Evolutionary conservation across 2,797 vertebrate genomes (phyloP).

Genomic region (Tamandua tetradactyla): DNA sequence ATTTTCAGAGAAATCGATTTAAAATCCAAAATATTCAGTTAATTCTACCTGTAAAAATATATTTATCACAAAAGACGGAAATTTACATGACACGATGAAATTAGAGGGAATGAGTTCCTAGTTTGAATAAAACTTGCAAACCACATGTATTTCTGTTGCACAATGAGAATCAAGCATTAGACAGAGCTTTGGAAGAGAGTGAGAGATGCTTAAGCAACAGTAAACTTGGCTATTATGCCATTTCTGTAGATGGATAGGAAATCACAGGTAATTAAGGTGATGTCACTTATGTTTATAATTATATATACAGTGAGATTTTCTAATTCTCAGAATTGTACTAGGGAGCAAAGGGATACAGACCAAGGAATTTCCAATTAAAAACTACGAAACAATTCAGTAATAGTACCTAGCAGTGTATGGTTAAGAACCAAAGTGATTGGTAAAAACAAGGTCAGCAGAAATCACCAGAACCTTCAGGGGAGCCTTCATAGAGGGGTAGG

Average conservation of each 20-base stretch:
- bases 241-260: slow-evolving; percentile 49
- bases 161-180: not conserved
- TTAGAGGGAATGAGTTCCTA: not conserved
- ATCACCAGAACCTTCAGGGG: not conserved
- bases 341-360: not conserved
- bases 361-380: slow-evolving; percentile 28
- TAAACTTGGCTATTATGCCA: not conserved
- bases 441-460: not conserved
- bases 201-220: not conserved
- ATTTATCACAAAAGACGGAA: slow-evolving; percentile 13
- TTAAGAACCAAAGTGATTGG: not conserved
- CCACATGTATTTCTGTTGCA: slow-evolving; percentile 1
- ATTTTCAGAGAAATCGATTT: slow-evolving; percentile 31
- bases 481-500: not conserved
- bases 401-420: not conserved
- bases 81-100: slow-evolving; percentile 24
- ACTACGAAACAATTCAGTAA: not conserved
- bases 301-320: not conserved
- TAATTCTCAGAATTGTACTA: not conserved
- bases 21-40: slow-evolving; percentile 31
- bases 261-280: slow-evolving; percentile 24
- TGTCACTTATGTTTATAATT: too few species aligned
- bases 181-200: not conserved
- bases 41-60: slow-evolving; percentile 11
- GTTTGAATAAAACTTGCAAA: slow-evolving; percentile 43